Percentiles rank a stretch among this genome's conserved stretches.
Conservation (phyloP, 2,113 vertebrate species). For the Rhadina sibilatrix region DNA sequence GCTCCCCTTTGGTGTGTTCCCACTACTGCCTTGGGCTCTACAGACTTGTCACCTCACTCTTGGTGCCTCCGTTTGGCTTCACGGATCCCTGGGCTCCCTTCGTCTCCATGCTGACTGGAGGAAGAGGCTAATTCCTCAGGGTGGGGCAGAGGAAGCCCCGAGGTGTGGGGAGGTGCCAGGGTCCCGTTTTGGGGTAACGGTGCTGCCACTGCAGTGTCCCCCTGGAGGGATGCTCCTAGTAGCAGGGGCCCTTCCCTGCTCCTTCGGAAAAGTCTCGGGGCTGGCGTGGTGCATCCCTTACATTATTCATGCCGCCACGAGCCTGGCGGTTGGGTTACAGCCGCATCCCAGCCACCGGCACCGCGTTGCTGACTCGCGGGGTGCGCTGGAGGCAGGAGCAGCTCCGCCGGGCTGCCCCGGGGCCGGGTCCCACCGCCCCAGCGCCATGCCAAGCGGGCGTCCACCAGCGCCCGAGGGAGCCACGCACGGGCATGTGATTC, state of each 20-base stretch:
- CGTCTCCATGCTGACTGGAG: accelerated
- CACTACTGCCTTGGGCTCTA: background rate
- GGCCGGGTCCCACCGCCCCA: background rate
- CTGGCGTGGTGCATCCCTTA: conserved; percentile 78
- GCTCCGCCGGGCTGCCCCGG: background rate
- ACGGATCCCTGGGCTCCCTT: background rate
- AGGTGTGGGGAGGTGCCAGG: background rate
- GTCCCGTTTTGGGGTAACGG: accelerated
- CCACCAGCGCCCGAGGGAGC: background rate
- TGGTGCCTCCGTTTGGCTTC: background rate
- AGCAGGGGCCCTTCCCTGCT: conserved; percentile 28
- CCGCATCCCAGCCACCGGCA: conserved; percentile 64
- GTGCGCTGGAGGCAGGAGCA: conserved; percentile 8
- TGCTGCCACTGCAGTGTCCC: accelerated
- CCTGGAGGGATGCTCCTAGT: background rate
- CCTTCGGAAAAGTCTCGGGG: conserved; percentile 76
- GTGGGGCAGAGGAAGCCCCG: background rate
- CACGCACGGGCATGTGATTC: background rate
- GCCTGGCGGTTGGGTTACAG: conserved; percentile 85
- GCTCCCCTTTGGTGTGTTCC: background rate
- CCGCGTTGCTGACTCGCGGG: conserved; percentile 57
- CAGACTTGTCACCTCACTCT: background rate
- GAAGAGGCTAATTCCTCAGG: background rate
- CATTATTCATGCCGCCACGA: conserved; percentile 86
- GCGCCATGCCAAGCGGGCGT: background rate